Percentiles rank a stretch among this genome's conserved stretches.
Evolutionary conservation across 2,113 vertebrate genomes (phyloP).

Genomic region (Corythaeola cristata): DNA sequence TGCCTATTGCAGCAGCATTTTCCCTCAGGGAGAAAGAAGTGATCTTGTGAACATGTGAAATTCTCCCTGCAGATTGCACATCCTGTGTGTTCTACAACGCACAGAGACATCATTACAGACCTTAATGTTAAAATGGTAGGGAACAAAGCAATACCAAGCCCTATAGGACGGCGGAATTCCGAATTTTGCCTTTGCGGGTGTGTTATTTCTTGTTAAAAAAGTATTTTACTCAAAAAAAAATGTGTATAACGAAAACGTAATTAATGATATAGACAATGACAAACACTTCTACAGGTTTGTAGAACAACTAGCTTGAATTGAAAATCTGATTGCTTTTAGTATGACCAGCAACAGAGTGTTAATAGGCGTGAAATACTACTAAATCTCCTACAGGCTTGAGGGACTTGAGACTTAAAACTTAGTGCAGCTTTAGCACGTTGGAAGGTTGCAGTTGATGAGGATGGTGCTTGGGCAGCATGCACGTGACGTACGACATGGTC

Average conservation of each 20-base stretch:
- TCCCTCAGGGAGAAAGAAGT: not conserved
- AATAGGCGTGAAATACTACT: not conserved
- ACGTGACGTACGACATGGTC: slow-evolving; percentile 64
- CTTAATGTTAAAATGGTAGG: not conserved
- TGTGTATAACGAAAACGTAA: not conserved
- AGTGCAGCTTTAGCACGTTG: not conserved
- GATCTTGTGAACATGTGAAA: not conserved
- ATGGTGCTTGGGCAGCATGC: not conserved
- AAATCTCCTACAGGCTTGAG: not conserved
- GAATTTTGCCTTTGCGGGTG: not conserved
- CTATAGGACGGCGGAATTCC: not conserved
- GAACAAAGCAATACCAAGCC: not conserved
- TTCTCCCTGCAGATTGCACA: not conserved
- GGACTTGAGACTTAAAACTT: not conserved
- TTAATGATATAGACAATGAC: not conserved
- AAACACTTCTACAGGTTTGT: not conserved
- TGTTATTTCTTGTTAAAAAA: not conserved
- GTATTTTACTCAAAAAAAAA: not conserved
- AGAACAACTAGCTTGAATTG: not conserved
- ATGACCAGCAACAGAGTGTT: not conserved
- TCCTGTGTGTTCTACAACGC: not conserved
- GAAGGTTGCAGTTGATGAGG: not conserved
- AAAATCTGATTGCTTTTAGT: not conserved
- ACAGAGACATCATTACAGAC: not conserved
- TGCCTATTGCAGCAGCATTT: not conserved